A percentile compares a stretch with the other conserved stretches of the same genome.
Conservation (phyloP, 2,113 vertebrate species). For the Sula dactylatra region DNA sequence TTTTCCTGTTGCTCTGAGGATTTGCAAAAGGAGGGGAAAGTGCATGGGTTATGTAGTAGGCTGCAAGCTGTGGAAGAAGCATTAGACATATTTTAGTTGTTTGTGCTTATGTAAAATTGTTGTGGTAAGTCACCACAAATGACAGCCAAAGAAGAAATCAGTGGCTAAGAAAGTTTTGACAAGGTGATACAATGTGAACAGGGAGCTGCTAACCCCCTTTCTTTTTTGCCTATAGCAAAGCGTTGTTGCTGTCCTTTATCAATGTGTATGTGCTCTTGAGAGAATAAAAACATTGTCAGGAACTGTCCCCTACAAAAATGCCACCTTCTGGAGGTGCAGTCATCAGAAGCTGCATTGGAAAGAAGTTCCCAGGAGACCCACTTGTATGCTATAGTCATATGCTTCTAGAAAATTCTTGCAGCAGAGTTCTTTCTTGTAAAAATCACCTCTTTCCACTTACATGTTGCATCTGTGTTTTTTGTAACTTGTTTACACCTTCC, state of each 20-base stretch:
- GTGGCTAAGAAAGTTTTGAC: background rate
- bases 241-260: background rate
- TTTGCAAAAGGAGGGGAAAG: slow-evolving; percentile 15
- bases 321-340: background rate
- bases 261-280: background rate
- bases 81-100: background rate
- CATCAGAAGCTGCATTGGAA: background rate
- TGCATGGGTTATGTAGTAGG: background rate
- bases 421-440: background rate
- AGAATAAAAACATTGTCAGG: background rate
- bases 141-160: background rate
- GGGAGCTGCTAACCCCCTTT: background rate
- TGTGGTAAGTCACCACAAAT: background rate
- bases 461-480: background rate
- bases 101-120: background rate
- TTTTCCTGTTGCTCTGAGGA: slow-evolving; percentile 47
- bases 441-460: background rate
- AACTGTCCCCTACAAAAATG: background rate
- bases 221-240: background rate
- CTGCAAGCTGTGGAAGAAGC: background rate
- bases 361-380: background rate
- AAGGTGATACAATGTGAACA: background rate
- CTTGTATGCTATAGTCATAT: background rate
- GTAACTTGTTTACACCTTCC: background rate
- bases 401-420: background rate